Conservation (phyloP, 2,797 vertebrate genomes). For the Neostethus bicornis region DNA sequence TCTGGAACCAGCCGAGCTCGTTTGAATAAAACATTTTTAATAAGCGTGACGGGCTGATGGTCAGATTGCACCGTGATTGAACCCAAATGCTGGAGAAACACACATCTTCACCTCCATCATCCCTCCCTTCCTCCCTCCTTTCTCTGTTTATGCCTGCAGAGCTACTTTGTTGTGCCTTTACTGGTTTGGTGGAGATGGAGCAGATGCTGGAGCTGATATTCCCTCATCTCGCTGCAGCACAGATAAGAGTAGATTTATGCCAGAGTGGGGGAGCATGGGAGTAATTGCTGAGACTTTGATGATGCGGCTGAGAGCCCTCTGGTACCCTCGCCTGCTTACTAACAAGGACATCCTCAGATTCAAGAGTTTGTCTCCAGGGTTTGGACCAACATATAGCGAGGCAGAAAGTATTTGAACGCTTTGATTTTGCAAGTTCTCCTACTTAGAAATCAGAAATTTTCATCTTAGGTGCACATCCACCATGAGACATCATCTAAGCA, state of each 20-base stretch:
- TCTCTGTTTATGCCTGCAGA: slow-evolving; percentile 74
- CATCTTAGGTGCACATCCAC: too few species aligned
- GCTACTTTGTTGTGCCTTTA: slow-evolving; percentile 79
- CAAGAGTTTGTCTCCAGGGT: slow-evolving; percentile 61
- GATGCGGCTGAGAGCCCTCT: slow-evolving; percentile 71
- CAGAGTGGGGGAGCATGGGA: slow-evolving; percentile 72
- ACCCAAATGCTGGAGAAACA: slow-evolving; percentile 45
- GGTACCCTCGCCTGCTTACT: slow-evolving; percentile 71
- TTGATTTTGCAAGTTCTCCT: too few species aligned
- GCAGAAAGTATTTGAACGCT: too few species aligned
- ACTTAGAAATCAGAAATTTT: too few species aligned
- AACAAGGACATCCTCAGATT: slow-evolving; percentile 76
- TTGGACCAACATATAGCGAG: too few species aligned
- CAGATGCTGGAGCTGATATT: slow-evolving; percentile 76
- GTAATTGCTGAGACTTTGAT: slow-evolving; percentile 79
- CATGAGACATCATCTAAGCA: too few species aligned
- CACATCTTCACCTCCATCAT: slow-evolving; percentile 23
- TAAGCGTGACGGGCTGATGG: slow-evolving; percentile 43
- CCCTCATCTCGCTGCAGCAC: slow-evolving; percentile 71
- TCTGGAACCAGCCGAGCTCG: slow-evolving; percentile 22
- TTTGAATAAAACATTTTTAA: slow-evolving; percentile 14
- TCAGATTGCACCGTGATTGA: slow-evolving; percentile 46
- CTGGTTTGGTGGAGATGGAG: slow-evolving; percentile 74
- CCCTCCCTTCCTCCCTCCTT: slow-evolving; percentile 46
- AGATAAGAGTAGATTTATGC: slow-evolving; percentile 83